Conservation (phyloP, 2,113 vertebrate genomes). For the Vicugna pacos region DNA sequence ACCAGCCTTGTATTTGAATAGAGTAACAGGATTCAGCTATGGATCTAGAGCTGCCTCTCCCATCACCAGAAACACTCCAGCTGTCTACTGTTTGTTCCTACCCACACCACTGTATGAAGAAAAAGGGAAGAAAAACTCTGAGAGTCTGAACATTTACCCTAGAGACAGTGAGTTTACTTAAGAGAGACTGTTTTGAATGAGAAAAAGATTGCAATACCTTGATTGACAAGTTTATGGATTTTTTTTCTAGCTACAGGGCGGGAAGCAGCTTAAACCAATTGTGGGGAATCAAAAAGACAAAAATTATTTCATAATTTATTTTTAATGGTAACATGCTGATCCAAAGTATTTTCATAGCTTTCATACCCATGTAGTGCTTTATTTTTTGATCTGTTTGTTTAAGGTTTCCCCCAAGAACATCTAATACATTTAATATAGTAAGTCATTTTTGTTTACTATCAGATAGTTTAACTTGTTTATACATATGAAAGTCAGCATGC, state of each 20-base stretch:
- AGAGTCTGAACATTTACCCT: not conserved
- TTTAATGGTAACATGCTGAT: constrained; percentile 22
- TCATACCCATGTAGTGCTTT: not conserved
- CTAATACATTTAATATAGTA: constrained; percentile 17
- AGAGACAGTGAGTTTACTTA: not conserved
- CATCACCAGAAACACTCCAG: not conserved
- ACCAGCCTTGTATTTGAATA: not conserved
- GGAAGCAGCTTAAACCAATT: not conserved
- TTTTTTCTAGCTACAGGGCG: not conserved
- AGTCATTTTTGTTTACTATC: constrained; percentile 7
- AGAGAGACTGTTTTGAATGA: constrained; percentile 11
- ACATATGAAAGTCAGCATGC: not conserved
- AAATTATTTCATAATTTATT: not conserved
- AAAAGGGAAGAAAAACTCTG: not conserved
- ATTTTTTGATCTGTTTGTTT: constrained; percentile 2
- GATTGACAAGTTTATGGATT: not conserved
- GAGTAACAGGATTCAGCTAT: not conserved
- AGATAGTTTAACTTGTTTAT: not conserved
- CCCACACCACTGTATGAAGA: not conserved
- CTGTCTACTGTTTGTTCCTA: not conserved
- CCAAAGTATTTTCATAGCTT: not conserved
- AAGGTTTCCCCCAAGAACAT: not conserved
- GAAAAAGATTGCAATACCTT: not conserved
- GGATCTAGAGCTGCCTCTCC: not conserved
- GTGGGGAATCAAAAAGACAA: not conserved